phyloP scores from a whole-genome alignment of 2,797 vertebrate species.

The Xenops minutus region DNA sequence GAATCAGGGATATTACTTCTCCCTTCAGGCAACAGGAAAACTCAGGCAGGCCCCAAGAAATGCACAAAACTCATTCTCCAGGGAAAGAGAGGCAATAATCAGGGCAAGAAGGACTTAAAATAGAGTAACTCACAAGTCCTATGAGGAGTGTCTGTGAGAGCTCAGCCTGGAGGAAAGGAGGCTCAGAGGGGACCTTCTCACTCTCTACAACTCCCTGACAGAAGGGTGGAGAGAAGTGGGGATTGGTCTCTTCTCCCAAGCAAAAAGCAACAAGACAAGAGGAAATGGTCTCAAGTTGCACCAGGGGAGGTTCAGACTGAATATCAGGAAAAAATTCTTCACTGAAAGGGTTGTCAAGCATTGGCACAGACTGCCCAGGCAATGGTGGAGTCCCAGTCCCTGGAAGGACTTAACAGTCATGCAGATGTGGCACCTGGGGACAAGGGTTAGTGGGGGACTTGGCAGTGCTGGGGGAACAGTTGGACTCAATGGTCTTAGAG shows the following conservation, averaged over 20 bases:
- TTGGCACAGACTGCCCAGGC: neutral
- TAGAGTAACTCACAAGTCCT: neutral
- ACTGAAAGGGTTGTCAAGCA: neutral
- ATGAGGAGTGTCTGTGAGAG: neutral
- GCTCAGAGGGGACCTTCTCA: neutral
- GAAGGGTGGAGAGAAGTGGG: neutral
- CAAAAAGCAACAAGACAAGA: neutral
- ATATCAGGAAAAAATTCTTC: neutral
- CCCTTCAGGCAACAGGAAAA: neutral
- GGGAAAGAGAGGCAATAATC: neutral
- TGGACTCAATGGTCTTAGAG: neutral
- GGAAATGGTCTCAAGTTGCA: neutral
- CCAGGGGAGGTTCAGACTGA: neutral
- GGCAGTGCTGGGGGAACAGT: neutral
- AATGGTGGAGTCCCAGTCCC: neutral
- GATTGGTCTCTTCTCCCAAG: neutral
- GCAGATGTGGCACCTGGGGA: neutral
- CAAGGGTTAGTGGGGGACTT: neutral
- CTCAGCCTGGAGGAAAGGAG: neutral
- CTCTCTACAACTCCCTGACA: neutral
- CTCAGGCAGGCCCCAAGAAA: neutral
- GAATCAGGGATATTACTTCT: neutral
- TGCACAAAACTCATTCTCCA: neutral
- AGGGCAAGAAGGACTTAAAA: neutral
- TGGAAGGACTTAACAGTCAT: neutral